Percentiles rank a stretch among this genome's conserved stretches.
Conservation (phyloP, 1,140 invertebrate species). For the Euura saliciscinereae region DNA sequence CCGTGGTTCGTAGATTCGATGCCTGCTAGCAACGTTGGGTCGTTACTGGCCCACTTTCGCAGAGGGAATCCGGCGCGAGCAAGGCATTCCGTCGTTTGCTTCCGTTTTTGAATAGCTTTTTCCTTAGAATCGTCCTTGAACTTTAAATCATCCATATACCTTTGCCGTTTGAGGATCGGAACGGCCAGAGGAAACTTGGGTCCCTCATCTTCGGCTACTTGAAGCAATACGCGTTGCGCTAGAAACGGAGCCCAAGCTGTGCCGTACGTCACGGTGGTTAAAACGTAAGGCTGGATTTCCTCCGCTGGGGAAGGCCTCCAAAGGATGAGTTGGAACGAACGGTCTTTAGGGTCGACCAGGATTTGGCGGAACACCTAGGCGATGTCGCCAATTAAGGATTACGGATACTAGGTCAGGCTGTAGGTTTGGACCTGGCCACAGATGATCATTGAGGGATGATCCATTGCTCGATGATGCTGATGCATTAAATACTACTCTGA, state of each 20-base stretch:
- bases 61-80: constrained; percentile 34
- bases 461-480: constrained; percentile 35
- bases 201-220: constrained; percentile 44
- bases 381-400: constrained; percentile 33
- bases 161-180: constrained; percentile 14
- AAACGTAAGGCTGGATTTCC: constrained; percentile 14
- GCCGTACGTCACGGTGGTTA: constrained; percentile 45
- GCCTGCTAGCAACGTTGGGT: too few species aligned
- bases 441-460: constrained; percentile 42
- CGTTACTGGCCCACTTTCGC: constrained; percentile 36
- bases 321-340: constrained; percentile 25
- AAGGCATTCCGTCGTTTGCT: constrained; percentile 33
- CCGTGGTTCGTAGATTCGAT: too few species aligned
- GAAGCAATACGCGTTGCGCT: constrained; percentile 43
- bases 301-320: constrained; percentile 1
- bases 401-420: constrained; percentile 31
- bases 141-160: constrained; percentile 40
- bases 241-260: constrained; percentile 45
- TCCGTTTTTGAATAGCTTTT: constrained; percentile 26
- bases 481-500: constrained; percentile 50
- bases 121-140: constrained; percentile 27
- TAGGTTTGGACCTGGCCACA: constrained; percentile 37
- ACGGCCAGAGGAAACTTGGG: constrained; percentile 32
- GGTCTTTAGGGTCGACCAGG: constrained; percentile 26
- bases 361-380: constrained; percentile 42